Conservation (phyloP, 2,797 vertebrate species). For the Lateolabrax maculatus region DNA sequence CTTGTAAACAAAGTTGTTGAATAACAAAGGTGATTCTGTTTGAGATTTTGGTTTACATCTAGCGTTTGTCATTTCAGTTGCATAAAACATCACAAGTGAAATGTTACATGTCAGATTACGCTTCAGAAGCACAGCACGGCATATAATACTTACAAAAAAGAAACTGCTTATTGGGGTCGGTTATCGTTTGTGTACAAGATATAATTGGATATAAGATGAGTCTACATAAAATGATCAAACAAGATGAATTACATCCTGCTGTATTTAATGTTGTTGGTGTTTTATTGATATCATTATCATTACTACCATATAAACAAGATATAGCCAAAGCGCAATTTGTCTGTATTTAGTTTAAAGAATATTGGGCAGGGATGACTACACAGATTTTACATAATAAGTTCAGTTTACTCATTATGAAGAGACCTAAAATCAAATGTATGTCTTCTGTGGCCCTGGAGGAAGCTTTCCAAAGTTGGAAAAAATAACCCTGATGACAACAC, state of each 20-base stretch:
- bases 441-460: not conserved
- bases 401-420: not conserved
- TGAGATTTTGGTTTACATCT: not conserved
- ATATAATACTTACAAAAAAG: not conserved
- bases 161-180: not conserved
- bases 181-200: not conserved
- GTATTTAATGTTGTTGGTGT: not conserved
- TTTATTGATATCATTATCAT: not conserved
- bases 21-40: not conserved
- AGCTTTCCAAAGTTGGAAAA: constrained; percentile 6
- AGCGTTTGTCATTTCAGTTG: not conserved
- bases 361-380: no score
- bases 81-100: not conserved
- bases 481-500: no score
- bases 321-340: not conserved
- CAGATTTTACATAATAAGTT: not conserved
- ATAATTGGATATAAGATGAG: not conserved
- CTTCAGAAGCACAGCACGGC: not conserved
- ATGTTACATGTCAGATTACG: not conserved
- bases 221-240: not conserved
- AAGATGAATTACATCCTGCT: not conserved
- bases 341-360: not conserved
- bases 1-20: not conserved
- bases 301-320: not conserved
- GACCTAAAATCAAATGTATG: not conserved